phyloP scores from a whole-genome alignment of 2,888 invertebrate species.

The Parthenolecanium corni region DNA sequence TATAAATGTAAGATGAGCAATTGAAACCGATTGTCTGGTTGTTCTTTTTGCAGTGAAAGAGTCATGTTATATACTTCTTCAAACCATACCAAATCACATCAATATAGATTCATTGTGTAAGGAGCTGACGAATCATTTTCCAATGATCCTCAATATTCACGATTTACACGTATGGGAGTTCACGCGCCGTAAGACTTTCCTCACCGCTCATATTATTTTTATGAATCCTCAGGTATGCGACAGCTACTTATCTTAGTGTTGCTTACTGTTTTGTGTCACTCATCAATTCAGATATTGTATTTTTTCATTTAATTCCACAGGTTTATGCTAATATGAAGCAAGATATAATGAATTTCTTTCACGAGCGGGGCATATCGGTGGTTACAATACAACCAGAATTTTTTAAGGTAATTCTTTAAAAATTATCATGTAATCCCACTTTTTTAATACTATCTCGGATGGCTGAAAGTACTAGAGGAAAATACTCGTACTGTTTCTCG shows the following conservation, averaged over 20 bases:
- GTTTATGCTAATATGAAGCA: conserved; percentile 40
- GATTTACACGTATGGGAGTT: conserved; percentile 85
- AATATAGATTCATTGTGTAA: conserved; percentile 58
- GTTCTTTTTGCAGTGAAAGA: conserved; percentile 59
- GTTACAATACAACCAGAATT: conserved; percentile 85
- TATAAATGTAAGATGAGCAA: too few species aligned
- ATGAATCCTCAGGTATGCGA: conserved; percentile 46
- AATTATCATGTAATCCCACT: too few species aligned
- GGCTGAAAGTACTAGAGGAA: too few species aligned
- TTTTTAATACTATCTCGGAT: too few species aligned
- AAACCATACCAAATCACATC: conserved; percentile 83
- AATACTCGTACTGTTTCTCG: too few species aligned
- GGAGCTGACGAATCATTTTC: conserved; percentile 53
- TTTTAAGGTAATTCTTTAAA: conserved; percentile 35
- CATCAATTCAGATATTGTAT: not conserved
- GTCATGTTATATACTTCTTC: conserved; percentile 74
- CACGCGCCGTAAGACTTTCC: conserved; percentile 63
- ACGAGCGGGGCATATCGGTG: conserved; percentile 66
- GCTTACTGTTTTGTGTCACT: not conserved
- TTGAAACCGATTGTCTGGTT: too few species aligned
- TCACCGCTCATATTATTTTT: conserved; percentile 72
- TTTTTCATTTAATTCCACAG: conserved; percentile 31
- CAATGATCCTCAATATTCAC: conserved; percentile 63
- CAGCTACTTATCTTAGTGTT: not conserved
- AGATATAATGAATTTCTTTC: conserved; percentile 60